Evolutionary conservation across 2,797 vertebrate genomes (phyloP).

Genomic region (Syngnathus acus): DNA sequence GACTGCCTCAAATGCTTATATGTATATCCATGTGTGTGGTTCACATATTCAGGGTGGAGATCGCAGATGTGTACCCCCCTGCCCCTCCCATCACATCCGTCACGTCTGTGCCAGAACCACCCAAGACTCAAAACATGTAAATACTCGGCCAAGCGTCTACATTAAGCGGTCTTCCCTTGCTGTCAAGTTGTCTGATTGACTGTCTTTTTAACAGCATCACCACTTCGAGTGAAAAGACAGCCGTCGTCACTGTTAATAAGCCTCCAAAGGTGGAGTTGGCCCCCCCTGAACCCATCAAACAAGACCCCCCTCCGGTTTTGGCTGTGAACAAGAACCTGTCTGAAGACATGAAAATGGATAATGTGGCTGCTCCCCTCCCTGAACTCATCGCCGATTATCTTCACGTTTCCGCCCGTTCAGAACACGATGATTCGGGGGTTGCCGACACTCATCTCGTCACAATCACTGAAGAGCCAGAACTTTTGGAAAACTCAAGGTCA

Average conservation of each 20-base stretch:
- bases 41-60: constrained; percentile 57
- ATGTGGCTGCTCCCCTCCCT: constrained; percentile 40
- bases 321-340: constrained; percentile 18
- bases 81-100: constrained; percentile 22
- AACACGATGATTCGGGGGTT: constrained; percentile 5
- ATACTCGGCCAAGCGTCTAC: constrained; percentile 4
- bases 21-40: not conserved
- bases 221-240: constrained; percentile 8
- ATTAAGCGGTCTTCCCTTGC: not conserved
- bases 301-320: constrained; percentile 6
- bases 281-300: constrained; percentile 9
- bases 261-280: constrained; percentile 14
- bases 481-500: constrained; percentile 35
- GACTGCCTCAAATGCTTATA: no score
- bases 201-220: constrained; percentile 41
- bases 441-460: constrained; percentile 9
- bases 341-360: constrained; percentile 32
- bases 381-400: constrained; percentile 18
- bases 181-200: constrained; percentile 9
- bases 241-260: constrained; percentile 1
- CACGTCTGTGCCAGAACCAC: constrained; percentile 17
- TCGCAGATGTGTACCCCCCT: constrained; percentile 42
- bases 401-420: not conserved
- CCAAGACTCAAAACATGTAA: constrained; percentile 38
- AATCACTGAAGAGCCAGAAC: constrained; percentile 8